A percentile compares a stretch with the other conserved stretches of the same genome.
Evolutionary conservation across 2,888 invertebrate species (phyloP).

Genomic region (Microdon myrmicae): DNA sequence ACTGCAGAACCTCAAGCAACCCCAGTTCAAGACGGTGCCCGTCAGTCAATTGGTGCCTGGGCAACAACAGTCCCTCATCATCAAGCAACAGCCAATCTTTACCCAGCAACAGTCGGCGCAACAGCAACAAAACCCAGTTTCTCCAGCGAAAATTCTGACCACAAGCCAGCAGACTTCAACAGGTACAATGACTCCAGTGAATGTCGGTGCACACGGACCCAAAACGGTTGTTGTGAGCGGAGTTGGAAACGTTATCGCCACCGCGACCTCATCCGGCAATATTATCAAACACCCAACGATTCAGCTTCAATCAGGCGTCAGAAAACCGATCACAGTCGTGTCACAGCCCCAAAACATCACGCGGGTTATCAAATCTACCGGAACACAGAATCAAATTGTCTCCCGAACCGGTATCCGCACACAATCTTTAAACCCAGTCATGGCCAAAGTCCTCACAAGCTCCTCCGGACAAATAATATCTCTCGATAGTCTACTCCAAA

Average conservation of each 20-base stretch:
- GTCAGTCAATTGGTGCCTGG: slow-evolving; percentile 37
- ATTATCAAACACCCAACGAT: slow-evolving; percentile 42
- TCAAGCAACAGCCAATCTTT: slow-evolving; percentile 52
- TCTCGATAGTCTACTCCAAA: slow-evolving; percentile 62
- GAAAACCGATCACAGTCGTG: slow-evolving; percentile 41
- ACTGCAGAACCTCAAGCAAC: slow-evolving; percentile 64
- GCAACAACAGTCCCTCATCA: slow-evolving; percentile 45
- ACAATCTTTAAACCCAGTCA: slow-evolving; percentile 67
- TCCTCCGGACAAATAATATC: slow-evolving; percentile 68
- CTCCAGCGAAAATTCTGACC: slow-evolving; percentile 33
- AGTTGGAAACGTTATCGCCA: slow-evolving; percentile 33
- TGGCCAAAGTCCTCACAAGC: slow-evolving; percentile 80
- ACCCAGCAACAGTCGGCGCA: slow-evolving; percentile 45
- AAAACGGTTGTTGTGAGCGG: slow-evolving; percentile 41
- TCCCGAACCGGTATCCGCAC: slow-evolving; percentile 42
- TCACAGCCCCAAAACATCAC: slow-evolving; percentile 53
- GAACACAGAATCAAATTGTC: slow-evolving; percentile 38
- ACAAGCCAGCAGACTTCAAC: slow-evolving; percentile 34
- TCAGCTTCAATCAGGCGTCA: slow-evolving; percentile 42
- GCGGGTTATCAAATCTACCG: slow-evolving; percentile 54
- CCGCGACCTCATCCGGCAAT: slow-evolving; percentile 24
- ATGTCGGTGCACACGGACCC: slow-evolving; percentile 24
- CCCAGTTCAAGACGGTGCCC: slow-evolving; percentile 56
- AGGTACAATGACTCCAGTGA: slow-evolving; percentile 37
- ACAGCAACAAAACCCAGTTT: slow-evolving; percentile 32